phyloP scores from a whole-genome alignment of 2,888 invertebrate species.

The Drosophila kuntzei region DNA sequence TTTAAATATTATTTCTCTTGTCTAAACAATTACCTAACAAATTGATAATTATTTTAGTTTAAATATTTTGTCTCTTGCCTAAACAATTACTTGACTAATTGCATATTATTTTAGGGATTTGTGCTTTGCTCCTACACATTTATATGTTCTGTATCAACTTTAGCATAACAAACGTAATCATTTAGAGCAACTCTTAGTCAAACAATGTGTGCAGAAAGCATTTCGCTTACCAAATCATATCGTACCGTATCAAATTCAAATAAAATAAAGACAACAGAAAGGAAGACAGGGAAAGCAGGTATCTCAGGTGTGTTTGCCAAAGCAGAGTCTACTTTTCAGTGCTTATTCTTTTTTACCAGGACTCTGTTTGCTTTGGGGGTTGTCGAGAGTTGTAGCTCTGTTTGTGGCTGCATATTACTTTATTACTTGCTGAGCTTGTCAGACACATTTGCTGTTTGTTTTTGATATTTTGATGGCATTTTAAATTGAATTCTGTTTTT shows the following conservation, averaged over 20 bases:
- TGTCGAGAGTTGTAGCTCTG: slow-evolving; percentile 8
- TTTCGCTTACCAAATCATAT: slow-evolving; percentile 7
- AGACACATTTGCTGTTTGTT: slow-evolving; percentile 23
- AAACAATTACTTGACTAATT: too few species aligned
- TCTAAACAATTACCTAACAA: too few species aligned
- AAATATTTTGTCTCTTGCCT: too few species aligned
- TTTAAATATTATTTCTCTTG: too few species aligned
- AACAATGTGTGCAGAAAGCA: slow-evolving; percentile 7
- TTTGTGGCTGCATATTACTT: slow-evolving; percentile 25
- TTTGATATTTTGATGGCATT: slow-evolving; percentile 20
- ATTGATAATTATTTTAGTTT: not conserved
- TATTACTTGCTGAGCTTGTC: slow-evolving; percentile 27
- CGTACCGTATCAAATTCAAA: slow-evolving; percentile 10
- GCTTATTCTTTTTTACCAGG: slow-evolving; percentile 4
- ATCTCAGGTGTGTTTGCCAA: slow-evolving; percentile 25
- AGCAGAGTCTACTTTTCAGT: slow-evolving; percentile 7
- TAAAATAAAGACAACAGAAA: slow-evolving; percentile 1
- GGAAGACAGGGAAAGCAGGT: not conserved
- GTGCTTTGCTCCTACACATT: not conserved
- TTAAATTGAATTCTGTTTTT: slow-evolving; percentile 36
- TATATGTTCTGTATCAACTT: not conserved
- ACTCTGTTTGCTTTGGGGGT: slow-evolving; percentile 10
- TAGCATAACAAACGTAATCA: slow-evolving; percentile 7
- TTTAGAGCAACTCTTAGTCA: slow-evolving; percentile 5
- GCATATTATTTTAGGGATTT: not conserved